These are phyloP conservation scores for Physeter macrocephalus DNA, from an alignment of 2,113 vertebrate genomes.

Conservation along the genomic window DNA sequence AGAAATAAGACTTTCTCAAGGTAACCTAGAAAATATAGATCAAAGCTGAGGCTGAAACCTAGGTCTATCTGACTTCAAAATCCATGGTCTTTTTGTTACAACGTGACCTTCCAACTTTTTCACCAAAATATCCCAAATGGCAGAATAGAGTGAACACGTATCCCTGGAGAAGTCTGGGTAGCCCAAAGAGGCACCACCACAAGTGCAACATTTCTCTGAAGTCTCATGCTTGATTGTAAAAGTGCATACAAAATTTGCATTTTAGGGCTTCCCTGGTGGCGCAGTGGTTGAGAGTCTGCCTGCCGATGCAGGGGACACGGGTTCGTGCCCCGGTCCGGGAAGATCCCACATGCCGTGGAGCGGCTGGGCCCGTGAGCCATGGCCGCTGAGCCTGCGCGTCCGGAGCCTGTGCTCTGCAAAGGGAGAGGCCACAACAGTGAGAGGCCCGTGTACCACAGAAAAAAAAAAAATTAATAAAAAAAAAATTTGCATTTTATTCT, in stretches of 20 bases:
- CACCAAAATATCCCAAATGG: not conserved
- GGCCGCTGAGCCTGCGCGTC: too few species aligned
- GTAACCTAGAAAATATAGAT: not conserved
- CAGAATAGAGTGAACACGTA: not conserved
- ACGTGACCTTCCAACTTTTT: not conserved
- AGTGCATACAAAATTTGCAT: not conserved
- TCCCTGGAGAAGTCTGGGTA: not conserved
- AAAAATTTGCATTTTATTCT: not conserved
- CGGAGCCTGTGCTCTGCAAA: too few species aligned
- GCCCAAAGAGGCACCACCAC: not conserved
- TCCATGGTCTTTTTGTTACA: not conserved
- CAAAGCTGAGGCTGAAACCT: not conserved
- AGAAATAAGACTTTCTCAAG: constrained; percentile 24
- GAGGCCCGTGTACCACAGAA: too few species aligned
- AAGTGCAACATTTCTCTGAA: not conserved
- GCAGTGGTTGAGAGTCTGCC: too few species aligned
- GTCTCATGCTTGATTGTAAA: not conserved
- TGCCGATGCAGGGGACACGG: too few species aligned
- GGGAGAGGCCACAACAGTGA: too few species aligned
- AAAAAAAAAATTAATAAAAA: too few species aligned
- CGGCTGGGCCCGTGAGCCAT: too few species aligned
- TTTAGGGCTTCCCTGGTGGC: too few species aligned
- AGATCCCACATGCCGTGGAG: too few species aligned
- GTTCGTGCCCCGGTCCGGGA: too few species aligned
- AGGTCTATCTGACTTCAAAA: not conserved